Evolutionary conservation across 2,797 vertebrate genomes (phyloP), one percentile per base, ranked within the genome.

Genomic region (Lacerta viridis): DNA sequence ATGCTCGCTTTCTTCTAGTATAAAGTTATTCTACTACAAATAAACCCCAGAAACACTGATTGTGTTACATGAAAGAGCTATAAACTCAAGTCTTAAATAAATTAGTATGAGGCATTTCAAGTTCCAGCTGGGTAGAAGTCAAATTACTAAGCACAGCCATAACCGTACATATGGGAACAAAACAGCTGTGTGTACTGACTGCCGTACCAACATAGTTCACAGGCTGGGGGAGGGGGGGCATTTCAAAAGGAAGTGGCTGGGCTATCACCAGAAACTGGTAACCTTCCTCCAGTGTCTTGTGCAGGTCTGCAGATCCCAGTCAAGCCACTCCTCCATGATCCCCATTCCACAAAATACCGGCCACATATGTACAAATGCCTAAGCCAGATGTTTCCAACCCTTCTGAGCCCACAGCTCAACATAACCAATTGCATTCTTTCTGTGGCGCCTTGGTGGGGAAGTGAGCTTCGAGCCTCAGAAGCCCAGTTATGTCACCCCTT

Each of bases 61-160:
- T 46, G 43, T 80, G 33, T 11, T 61, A 39, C 61, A 6, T 33
- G 23, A 74, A 33, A 78, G 11, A 15, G 29, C 15, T 33, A n/a
- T 76, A 43, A 64, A 77, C 17, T 64, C 27, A 64, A 20, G 7
- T 11, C 66, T 15, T 83, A 74, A 84, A 13, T 64, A 64, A 64
- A 23, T 71, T 64, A 5, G 83, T 81, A 66, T 61, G 86, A 78
- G 78, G 18, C 64, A 72, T 78, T 46, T 46, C 75, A 50, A 59
- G 10, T 78, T 90, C 87, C 81, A 89, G 0, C 0, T 85, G 50
- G 92, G 69, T 94, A 89, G 55, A 81, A 80, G 66, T 13, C 46
- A 87, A 69, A 69, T 79, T 80, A 69, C 20, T 78, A 46, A 61
- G n/a, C 18, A 71, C 23, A 84, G 55, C 39, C 27, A 2, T 36